Evolutionary conservation across 2,113 vertebrate genomes (phyloP).

Genomic region (Pachyramphus minor): DNA sequence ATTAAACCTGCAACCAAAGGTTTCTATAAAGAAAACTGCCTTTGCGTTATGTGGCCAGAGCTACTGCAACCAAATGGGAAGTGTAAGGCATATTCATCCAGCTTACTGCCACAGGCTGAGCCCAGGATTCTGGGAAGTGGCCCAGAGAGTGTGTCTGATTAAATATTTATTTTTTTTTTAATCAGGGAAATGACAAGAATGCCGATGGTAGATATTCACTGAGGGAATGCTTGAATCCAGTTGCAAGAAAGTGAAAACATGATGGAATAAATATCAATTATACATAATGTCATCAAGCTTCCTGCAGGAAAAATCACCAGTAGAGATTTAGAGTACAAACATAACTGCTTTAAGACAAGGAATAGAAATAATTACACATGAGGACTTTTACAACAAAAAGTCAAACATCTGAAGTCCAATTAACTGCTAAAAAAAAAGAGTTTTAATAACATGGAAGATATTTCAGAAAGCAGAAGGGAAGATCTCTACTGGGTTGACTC

Average conservation of each 20-base stretch:
- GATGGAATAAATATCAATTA: not conserved
- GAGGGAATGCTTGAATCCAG: not conserved
- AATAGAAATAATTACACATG: not conserved
- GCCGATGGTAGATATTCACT: not conserved
- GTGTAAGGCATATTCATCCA: not conserved
- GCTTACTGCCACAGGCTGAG: too few species aligned
- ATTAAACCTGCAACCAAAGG: not conserved
- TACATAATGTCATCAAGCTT: not conserved
- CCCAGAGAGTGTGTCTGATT: not conserved
- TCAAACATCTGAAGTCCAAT: not conserved
- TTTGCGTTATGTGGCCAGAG: not conserved
- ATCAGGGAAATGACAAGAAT: not conserved
- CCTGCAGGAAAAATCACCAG: not conserved
- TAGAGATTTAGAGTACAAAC: not conserved
- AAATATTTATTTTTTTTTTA: not conserved
- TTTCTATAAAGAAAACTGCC: not conserved
- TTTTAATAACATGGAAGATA: not conserved
- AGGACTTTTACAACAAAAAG: not conserved
- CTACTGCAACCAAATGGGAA: not conserved
- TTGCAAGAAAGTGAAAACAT: not conserved
- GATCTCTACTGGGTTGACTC: not conserved
- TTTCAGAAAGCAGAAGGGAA: not conserved
- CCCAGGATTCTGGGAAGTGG: rapidly evolving
- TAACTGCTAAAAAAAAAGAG: not conserved
- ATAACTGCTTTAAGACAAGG: not conserved